phyloP scores from a whole-genome alignment of 2,797 vertebrate species.

The Chelidonichthys spinosus region DNA sequence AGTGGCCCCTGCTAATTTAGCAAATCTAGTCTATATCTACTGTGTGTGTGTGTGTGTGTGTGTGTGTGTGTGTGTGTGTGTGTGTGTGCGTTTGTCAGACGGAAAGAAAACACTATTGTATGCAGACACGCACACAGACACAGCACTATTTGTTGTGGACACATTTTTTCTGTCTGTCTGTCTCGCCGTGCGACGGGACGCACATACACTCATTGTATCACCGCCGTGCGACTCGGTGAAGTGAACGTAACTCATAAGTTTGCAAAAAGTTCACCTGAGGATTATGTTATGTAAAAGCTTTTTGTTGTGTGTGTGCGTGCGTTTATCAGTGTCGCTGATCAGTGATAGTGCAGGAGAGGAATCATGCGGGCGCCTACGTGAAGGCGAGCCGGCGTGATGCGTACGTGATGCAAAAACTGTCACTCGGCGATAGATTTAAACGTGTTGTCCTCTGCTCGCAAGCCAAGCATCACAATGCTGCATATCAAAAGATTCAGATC shows the following conservation, averaged over 20 bases:
- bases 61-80: conserved; percentile 16
- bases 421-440: conserved; percentile 11
- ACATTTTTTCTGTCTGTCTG: conserved; percentile 13
- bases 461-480: neutral
- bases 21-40: conserved; percentile 3
- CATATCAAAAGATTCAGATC: neutral
- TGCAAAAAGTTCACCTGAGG: conserved; percentile 32
- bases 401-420: conserved; percentile 12
- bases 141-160: conserved; percentile 10
- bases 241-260: conserved; percentile 31
- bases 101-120: conserved; percentile 20
- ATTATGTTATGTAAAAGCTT: conserved; percentile 45
- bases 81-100: conserved; percentile 14
- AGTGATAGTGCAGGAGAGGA: neutral
- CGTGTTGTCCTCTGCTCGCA: neutral
- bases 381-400: conserved; percentile 14
- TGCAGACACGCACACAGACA: conserved; percentile 4
- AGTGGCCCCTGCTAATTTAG: neutral
- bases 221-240: neutral
- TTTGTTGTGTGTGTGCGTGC: neutral
- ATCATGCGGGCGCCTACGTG: conserved; percentile 65
- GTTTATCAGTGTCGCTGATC: conserved; percentile 52
- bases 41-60: conserved; percentile 1
- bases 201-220: conserved; percentile 14
- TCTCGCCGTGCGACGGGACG: conserved; percentile 13